These are phyloP conservation scores for Mastomys coucha DNA, from an alignment of 2,113 vertebrate species.

Conservation along the genomic window DNA sequence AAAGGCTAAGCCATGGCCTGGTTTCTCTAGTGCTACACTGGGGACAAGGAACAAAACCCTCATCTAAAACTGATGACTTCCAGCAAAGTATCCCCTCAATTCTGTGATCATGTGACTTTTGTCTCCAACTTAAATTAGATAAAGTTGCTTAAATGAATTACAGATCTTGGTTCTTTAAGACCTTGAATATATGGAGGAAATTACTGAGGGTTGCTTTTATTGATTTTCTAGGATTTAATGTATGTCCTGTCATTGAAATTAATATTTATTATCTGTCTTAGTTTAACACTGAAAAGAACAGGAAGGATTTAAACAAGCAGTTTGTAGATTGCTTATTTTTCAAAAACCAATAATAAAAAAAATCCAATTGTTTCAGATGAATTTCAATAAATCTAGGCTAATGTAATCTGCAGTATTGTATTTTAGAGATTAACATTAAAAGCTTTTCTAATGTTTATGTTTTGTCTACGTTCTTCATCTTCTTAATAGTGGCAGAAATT, in stretches of 20 bases:
- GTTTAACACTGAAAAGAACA: slow-evolving; percentile 27
- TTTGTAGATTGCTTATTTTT: neutral
- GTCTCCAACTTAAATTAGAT: neutral
- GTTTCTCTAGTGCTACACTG: neutral
- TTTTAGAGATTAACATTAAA: slow-evolving; percentile 45
- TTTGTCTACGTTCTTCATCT: neutral
- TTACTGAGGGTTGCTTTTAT: slow-evolving; percentile 26
- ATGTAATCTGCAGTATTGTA: neutral
- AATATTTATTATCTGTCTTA: slow-evolving; percentile 48
- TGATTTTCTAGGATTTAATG: slow-evolving; percentile 37
- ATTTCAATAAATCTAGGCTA: slow-evolving; percentile 37
- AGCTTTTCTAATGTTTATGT: neutral
- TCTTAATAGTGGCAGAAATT: slow-evolving; percentile 27
- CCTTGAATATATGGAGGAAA: neutral
- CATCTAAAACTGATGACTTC: neutral
- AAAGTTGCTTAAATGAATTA: slow-evolving; percentile 4
- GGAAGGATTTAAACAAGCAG: neutral
- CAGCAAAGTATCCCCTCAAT: neutral
- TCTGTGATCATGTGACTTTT: neutral
- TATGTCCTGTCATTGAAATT: slow-evolving; percentile 27
- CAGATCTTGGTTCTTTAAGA: neutral
- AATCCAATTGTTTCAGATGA: slow-evolving; percentile 50
- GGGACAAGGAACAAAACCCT: neutral
- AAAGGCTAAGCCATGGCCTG: neutral
- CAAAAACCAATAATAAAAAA: slow-evolving; percentile 47